Base-by-base conservation (phyloP, 35 echinoderm and acorn worm species). In the Acanthaster planci region DNA sequence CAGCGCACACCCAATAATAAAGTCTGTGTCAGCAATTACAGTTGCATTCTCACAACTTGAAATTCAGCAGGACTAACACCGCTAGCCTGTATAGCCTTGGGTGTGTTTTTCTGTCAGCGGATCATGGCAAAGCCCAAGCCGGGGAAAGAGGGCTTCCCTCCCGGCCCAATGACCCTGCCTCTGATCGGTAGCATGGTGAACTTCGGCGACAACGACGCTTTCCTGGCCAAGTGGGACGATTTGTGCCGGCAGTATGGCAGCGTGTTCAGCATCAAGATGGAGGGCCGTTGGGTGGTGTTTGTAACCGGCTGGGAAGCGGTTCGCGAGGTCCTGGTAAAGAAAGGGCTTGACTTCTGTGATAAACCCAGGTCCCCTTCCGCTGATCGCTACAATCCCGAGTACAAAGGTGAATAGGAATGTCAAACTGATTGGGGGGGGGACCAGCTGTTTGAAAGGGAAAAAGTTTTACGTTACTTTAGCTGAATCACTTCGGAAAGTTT, bases 271-370 rank as follows among this genome's bases (percentile, higher is more conserved):
- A 34, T 72, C 7, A 72, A 72, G 64, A 72, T 29, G 0, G 64
- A 72, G 23, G 64, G 64, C 26, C 64, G 64, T 2, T 72, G 64
- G 64, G 64, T 72, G 64, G 64, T 72, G 64, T 72, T 72, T 29
- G 64, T 72, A 2, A 72, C 64, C 7, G 64, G 64, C 30, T 72
- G 64, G 64, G 64, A 72, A 26, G 64, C 64, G 30, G 64, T 26
- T 36, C 64, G 64, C 22, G 64, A 72, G 29, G 64, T 72, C 21
- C 64, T 72, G 29, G 64, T 72, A 10, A 72, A 35, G 64, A 72
- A 7, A 26, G 64, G 29, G 26, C 34, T 72, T 19, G 29, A 72
- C 64, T 72, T 72, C 15, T 26, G 26, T 10, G 64, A 72, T 29
- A 72, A 72, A 8, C 64, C 64, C 10, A 19, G 64, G 34, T 72